Evolutionary conservation across 2,888 invertebrate species (phyloP).

Genomic region (Lagria hirta): DNA sequence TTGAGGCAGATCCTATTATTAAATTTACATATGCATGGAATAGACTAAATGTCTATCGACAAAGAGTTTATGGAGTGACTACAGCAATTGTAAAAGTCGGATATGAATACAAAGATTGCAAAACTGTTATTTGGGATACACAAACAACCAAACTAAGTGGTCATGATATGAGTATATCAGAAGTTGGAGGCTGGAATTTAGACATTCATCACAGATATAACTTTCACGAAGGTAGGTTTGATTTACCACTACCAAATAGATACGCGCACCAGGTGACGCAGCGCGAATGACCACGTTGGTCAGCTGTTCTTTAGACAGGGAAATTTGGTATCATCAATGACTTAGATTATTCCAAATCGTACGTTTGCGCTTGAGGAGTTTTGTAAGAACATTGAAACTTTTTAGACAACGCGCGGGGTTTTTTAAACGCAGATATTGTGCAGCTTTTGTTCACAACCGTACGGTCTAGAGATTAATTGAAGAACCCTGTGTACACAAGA

Average conservation of each 20-base stretch:
- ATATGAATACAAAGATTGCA: conserved; percentile 92
- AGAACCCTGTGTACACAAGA: no score
- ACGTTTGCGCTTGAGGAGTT: no score
- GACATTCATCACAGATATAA: conserved; percentile 98
- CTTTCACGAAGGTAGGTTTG: conserved; percentile 88
- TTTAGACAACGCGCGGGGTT: no score
- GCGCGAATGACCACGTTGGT: not conserved
- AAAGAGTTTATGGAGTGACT: conserved; percentile 95
- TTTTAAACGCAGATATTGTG: no score
- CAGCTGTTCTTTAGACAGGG: no score
- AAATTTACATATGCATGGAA: conserved; percentile 99
- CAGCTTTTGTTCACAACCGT: no score
- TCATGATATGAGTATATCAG: conserved; percentile 95
- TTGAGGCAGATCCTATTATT: conserved; percentile 95
- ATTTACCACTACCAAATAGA: no score
- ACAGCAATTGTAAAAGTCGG: conserved; percentile 95
- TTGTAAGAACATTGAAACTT: no score
- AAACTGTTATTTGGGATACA: conserved; percentile 92
- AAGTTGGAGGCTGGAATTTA: conserved; percentile 96
- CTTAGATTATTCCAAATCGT: no score
- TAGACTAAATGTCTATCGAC: conserved; percentile 91
- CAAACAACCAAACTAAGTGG: conserved; percentile 94
- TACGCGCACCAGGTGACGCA: not conserved
- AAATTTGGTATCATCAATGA: no score
- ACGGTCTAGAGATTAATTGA: no score